phyloP scores from a whole-genome alignment of 35 echinoderm and acorn worm genomes.

The Hemicentrotus pulcherrimus region DNA sequence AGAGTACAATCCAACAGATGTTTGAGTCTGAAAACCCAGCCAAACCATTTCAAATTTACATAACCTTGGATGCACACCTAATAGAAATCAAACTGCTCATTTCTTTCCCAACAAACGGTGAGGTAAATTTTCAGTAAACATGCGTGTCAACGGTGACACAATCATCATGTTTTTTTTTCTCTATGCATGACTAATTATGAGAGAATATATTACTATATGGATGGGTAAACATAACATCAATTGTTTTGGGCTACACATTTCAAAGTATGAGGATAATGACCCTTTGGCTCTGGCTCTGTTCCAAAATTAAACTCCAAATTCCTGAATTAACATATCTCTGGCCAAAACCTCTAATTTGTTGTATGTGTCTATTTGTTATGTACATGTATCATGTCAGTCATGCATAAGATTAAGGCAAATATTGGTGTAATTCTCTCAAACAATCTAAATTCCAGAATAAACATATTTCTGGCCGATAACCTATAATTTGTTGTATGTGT shows the following conservation, averaged over 20 bases:
- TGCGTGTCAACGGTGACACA: neutral
- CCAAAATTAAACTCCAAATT: too few species aligned
- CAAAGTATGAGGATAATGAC: neutral
- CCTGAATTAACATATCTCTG: too few species aligned
- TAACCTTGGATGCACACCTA: neutral
- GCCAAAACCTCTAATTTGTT: too few species aligned
- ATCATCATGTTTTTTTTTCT: neutral
- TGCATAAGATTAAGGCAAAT: too few species aligned
- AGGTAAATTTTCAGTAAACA: neutral
- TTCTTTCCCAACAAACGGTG: neutral
- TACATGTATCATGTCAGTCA: too few species aligned
- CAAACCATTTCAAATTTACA: neutral
- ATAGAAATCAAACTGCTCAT: neutral
- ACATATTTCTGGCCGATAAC: too few species aligned
- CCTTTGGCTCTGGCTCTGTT: neutral
- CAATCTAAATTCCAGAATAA: too few species aligned
- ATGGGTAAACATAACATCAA: neutral
- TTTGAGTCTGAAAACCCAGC: too few species aligned
- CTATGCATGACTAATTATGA: neutral
- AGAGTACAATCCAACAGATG: too few species aligned
- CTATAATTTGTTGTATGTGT: too few species aligned
- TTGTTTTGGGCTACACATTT: neutral
- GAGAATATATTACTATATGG: neutral
- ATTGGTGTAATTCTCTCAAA: too few species aligned
- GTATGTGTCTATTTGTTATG: too few species aligned